Conservation (phyloP, 2,888 invertebrate species). For the Volucella zonaria region DNA sequence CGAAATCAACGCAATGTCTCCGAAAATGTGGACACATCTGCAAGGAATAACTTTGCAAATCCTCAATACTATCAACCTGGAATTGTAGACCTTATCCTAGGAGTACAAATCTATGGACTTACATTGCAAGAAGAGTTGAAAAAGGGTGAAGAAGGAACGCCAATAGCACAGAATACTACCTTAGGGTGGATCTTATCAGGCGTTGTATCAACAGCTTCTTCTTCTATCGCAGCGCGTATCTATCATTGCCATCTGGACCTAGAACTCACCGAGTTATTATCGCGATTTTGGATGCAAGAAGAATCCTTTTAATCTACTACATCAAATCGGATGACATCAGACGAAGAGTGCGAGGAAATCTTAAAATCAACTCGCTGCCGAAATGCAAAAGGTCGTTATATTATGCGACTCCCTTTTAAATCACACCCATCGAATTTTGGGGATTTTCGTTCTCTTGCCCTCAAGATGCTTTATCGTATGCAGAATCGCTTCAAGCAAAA, state of each 20-base stretch:
- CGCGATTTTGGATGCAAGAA: constrained; percentile 26
- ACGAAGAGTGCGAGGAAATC: constrained; percentile 28
- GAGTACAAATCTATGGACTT: constrained; percentile 26
- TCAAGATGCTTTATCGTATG: constrained; percentile 31
- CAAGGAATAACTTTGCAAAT: constrained; percentile 20
- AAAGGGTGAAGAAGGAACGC: constrained; percentile 26
- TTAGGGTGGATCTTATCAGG: constrained; percentile 53
- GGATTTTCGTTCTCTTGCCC: constrained; percentile 30
- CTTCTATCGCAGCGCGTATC: background rate
- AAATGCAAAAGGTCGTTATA: constrained; percentile 20
- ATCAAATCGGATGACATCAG: constrained; percentile 16
- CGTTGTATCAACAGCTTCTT: constrained; percentile 19
- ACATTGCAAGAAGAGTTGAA: constrained; percentile 26
- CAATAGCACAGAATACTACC: constrained; percentile 35
- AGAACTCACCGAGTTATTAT: constrained; percentile 4
- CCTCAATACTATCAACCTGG: constrained; percentile 31
- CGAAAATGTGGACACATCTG: constrained; percentile 26
- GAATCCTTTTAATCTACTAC: background rate
- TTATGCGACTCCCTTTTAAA: constrained; percentile 26
- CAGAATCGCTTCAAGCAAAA: constrained; percentile 27
- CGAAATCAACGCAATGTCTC: background rate
- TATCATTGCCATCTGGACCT: constrained; percentile 41
- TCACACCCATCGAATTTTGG: constrained; percentile 21
- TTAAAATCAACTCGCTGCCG: constrained; percentile 26
- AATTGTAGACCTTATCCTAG: constrained; percentile 18